Evolutionary conservation across 2,888 invertebrate genomes (phyloP), one percentile per base, ranked within the genome.

Genomic region (Drosophila flavopinicola): DNA sequence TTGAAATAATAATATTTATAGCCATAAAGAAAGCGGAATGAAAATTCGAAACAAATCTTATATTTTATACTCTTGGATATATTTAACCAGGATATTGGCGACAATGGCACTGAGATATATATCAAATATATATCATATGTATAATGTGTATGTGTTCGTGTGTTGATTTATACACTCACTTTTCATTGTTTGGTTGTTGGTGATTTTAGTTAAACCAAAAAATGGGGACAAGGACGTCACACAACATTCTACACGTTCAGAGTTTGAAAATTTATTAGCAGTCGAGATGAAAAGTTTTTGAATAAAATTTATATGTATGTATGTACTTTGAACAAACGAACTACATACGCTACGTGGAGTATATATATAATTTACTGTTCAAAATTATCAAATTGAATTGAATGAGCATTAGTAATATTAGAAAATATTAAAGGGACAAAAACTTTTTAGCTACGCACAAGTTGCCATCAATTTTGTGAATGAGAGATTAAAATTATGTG

Each of bases 221-320:
- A 64, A 69, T 24, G 29, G 56, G 77, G 78, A 59, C 68, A 84
- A 83, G 70, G 80, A 80, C 79, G 84, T 85, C 61, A 82, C 67
- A 83, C 85, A 80, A 83, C 42, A 66, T 61, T 57, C 86, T 83
- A 83, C 83, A 83, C 86, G 83, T 73, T 65, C 75, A 83, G 83
- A 83, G 59, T 63, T 75, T 65, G 56, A 78, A 73, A 72, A 75
- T 66, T 67, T 42, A 61, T 77, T 65, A 67, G 69, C 67, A 84
- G 49, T 64, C 75, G 63, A 82, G 68, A 76, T 74, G 47, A 68
- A 82, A 64, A 74, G 57, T 60, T 82, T 76, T 72, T 53, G 54
- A 57, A 41, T 51, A 61, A 71, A 75, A 49, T 54, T 33, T 39
- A 32, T 52, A 73, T 58, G 38, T 41, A 29, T 54, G 37, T 67